phyloP scores from a whole-genome alignment of 2,797 vertebrate genomes.

The Artibeus lituratus region DNA sequence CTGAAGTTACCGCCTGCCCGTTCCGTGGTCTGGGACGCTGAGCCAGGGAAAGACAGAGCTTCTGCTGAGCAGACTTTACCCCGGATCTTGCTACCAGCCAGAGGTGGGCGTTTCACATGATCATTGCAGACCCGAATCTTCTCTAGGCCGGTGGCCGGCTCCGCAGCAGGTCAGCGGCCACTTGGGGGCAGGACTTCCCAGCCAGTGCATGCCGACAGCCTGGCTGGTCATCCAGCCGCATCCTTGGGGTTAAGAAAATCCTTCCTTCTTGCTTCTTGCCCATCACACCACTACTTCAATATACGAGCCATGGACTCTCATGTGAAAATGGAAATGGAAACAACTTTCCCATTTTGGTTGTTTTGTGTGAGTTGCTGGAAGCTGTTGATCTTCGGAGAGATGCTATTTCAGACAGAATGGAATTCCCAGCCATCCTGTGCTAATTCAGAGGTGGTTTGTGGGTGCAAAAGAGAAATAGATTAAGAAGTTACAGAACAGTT shows the following conservation, averaged over 20 bases:
- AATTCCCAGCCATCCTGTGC: background rate
- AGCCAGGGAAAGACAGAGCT: background rate
- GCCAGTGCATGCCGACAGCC: rapidly evolving
- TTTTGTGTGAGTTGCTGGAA: background rate
- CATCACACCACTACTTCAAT: background rate
- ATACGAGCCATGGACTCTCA: background rate
- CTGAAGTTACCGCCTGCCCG: background rate
- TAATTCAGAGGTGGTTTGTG: background rate
- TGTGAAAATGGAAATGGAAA: background rate
- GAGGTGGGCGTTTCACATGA: background rate
- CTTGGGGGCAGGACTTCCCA: constrained; percentile 57
- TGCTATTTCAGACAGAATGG: background rate
- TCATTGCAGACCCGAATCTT: background rate
- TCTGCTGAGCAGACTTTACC: background rate
- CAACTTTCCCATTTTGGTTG: background rate
- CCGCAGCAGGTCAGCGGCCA: background rate
- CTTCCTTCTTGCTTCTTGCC: no score
- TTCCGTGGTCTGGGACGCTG: background rate
- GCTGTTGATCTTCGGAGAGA: background rate
- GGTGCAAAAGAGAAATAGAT: background rate
- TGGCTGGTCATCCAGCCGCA: rapidly evolving
- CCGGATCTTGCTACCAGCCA: background rate
- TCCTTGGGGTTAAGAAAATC: background rate
- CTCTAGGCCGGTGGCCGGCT: background rate
- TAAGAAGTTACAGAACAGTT: background rate